Evolutionary conservation across 2,888 invertebrate genomes (phyloP), one percentile per base, ranked within the genome.

Genomic region (Nomada fucata): DNA sequence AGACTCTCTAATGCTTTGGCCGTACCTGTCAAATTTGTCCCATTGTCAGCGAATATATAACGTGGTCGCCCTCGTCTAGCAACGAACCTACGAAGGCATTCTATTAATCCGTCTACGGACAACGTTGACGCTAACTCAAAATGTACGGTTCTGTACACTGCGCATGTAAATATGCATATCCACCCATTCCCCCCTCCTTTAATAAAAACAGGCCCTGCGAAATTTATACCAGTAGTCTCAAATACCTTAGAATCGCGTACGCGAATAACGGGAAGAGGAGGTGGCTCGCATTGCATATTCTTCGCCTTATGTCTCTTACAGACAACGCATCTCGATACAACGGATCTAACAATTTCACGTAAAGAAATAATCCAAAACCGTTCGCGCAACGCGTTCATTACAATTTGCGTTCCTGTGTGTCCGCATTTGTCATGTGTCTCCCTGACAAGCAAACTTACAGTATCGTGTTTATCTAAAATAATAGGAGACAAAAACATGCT

Each of bases 41-140:
- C 93, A 77, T 94, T 94, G 78, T 94, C 94, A 18, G 86, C 88
- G 67, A 87, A 91, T 7, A 93, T 89, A 10, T 81, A 84, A 1
- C 69, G 75, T 0, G 91, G 91, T 47, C 90, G 76, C 7, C 94
- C 91, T 36, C 91, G 76, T 55, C 92, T 75, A 1, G 90, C 86
- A 20, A 92, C 84, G 71, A 94, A 93, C 60, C 92, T 74, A 52
- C 90, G 69, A 11, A 94, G 75, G 11, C 89, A 87, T 57, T 84
- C 83, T 11, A 93, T 18, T 76, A 92, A 92, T 0, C 77, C 78
- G 7, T 83, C 76, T 0, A 91, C 88, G 5, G 87, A 84, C 5
- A 92, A 69, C 5, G 87, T 79, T 0, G 64, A 67, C 0, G 90
- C 88, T 5, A 91, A 36, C 75, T 93, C 93, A 9, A 94, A 82